A percentile compares a stretch with the other conserved stretches of the same genome.
Evolutionary conservation across 2,113 vertebrate species (phyloP).

Genomic region (Tamias sibiricus): DNA sequence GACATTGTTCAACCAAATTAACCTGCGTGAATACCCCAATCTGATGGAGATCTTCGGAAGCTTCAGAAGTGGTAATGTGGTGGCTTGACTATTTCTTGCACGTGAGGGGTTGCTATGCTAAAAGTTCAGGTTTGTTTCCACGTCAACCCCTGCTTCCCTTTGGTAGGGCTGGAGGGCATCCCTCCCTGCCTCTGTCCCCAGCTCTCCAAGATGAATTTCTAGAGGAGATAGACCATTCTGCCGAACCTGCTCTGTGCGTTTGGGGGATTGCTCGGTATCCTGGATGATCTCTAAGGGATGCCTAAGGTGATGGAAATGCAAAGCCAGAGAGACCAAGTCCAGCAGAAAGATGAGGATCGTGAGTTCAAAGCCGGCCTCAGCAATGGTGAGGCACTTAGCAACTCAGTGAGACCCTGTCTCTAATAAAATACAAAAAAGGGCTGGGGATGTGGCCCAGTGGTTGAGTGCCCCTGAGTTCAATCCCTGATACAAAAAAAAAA

Average conservation of each 20-base stretch:
- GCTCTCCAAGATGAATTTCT: not conserved
- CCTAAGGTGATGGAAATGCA: not conserved
- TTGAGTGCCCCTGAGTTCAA: too few species aligned
- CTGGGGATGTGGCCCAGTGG: too few species aligned
- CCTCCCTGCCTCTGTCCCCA: not conserved
- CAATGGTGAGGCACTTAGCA: too few species aligned
- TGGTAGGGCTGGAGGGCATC: not conserved
- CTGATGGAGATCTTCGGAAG: not conserved
- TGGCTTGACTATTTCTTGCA: not conserved
- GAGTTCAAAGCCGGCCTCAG: too few species aligned
- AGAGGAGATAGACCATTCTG: not conserved
- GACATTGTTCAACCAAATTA: constrained; percentile 44
- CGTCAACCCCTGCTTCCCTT: not conserved
- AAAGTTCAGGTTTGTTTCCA: not conserved
- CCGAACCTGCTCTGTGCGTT: not conserved
- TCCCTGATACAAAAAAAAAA: too few species aligned
- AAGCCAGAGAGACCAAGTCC: not conserved
- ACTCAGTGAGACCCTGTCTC: too few species aligned
- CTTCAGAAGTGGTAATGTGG: constrained; percentile 62
- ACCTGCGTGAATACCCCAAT: constrained; percentile 63
- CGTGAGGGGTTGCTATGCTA: too few species aligned
- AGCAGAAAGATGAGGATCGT: too few species aligned
- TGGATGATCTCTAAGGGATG: not conserved
- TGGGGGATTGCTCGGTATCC: not conserved
- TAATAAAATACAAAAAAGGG: too few species aligned